Conservation (phyloP, 2,113 vertebrate genomes). For the Aviceda subcristata region DNA sequence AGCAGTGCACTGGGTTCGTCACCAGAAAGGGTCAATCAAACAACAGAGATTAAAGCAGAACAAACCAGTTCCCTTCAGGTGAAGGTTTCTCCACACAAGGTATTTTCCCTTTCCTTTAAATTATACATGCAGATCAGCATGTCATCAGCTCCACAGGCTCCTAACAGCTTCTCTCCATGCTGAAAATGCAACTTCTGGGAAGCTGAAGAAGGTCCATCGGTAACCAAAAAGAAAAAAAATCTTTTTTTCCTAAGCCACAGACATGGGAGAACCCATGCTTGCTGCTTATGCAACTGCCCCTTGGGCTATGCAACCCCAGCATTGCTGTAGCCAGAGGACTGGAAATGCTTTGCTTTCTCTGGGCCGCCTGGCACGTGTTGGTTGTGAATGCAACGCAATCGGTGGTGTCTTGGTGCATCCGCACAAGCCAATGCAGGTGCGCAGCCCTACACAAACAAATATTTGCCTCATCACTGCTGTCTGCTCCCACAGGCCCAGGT, state of each 20-base stretch:
- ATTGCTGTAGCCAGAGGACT: not conserved
- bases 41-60: not conserved
- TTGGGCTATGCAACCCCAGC: rapidly evolving
- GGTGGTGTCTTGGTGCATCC: not conserved
- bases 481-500: not conserved
- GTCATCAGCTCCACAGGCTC: not conserved
- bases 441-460: not conserved
- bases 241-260: not conserved
- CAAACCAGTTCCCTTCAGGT: not conserved
- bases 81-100: not conserved
- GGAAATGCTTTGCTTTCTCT: not conserved
- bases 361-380: rapidly evolving
- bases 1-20: not conserved
- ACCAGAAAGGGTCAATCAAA: not conserved
- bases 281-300: not conserved
- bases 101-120: not conserved
- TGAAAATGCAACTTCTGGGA: not conserved
- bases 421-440: not conserved
- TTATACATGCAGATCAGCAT: not conserved
- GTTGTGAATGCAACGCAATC: not conserved
- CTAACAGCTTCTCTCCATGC: not conserved
- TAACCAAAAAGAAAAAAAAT: not conserved
- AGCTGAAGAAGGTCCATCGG: not conserved
- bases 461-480: not conserved
- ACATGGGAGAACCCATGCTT: not conserved